Percentiles rank a stretch among this genome's conserved stretches.
phyloP scores from a whole-genome alignment of 2,888 invertebrate species.

The Periphyllus acericola region DNA sequence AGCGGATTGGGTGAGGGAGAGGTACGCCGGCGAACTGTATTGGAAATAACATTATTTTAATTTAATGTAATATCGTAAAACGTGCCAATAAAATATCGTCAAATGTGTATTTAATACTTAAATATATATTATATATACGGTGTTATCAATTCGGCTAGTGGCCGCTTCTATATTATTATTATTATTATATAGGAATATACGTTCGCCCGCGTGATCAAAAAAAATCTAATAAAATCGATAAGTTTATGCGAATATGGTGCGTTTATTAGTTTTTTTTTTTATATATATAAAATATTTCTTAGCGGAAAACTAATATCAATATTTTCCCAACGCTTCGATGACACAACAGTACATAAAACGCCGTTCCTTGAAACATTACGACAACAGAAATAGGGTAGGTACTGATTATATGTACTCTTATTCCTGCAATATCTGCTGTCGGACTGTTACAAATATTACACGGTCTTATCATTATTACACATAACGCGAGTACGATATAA shows the following conservation, averaged over 20 bases:
- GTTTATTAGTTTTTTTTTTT: neutral
- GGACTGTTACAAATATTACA: neutral
- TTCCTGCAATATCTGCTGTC: neutral
- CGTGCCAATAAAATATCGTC: slow-evolving; percentile 49
- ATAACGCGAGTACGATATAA: too few species aligned
- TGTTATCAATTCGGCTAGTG: neutral
- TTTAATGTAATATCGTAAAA: slow-evolving; percentile 43
- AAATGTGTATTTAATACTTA: slow-evolving; percentile 24
- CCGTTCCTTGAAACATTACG: neutral
- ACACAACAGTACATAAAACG: neutral
- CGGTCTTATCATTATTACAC: neutral
- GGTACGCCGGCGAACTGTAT: slow-evolving; percentile 6
- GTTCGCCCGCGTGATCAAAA: neutral
- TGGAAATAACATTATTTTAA: slow-evolving; percentile 45
- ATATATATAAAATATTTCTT: neutral
- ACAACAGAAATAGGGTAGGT: neutral
- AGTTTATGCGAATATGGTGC: neutral
- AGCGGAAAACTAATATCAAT: neutral
- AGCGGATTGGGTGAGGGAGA: too few species aligned
- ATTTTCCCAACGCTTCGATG: neutral
- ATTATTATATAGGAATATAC: neutral
- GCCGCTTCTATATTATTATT: neutral
- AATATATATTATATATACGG: neutral
- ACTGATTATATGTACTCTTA: neutral
- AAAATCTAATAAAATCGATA: slow-evolving; percentile 20